These are phyloP conservation scores for Cerceris rybyensis DNA, from an alignment of 2,888 invertebrate species.

Conservation along the genomic window DNA sequence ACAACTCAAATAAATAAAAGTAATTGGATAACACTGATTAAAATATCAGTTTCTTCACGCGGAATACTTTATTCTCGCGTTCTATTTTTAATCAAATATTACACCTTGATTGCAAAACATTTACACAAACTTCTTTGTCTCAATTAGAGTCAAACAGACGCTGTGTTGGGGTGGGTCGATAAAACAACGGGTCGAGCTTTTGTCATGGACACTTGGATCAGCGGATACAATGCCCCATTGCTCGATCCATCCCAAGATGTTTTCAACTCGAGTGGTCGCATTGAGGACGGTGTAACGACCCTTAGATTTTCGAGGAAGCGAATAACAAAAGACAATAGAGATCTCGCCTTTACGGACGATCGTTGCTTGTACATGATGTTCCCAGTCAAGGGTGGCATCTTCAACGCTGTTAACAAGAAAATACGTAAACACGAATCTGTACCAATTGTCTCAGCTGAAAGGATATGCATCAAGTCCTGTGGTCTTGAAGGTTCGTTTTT, in stretches of 20 bases:
- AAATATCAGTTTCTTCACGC: no score
- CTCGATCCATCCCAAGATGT: slow-evolving; percentile 90
- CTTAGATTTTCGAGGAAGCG: slow-evolving; percentile 91
- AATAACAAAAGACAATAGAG: slow-evolving; percentile 88
- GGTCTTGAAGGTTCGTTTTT: slow-evolving; percentile 85
- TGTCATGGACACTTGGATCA: slow-evolving; percentile 94
- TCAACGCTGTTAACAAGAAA: slow-evolving; percentile 92
- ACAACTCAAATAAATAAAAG: no score
- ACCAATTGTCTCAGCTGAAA: slow-evolving; percentile 88
- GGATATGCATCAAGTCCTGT: slow-evolving; percentile 93
- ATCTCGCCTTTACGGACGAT: slow-evolving; percentile 91
- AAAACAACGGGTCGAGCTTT: slow-evolving; percentile 89
- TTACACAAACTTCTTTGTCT: background rate
- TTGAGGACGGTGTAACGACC: slow-evolving; percentile 89
- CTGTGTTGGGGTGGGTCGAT: slow-evolving; percentile 94
- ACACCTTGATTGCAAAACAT: background rate
- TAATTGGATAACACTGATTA: no score
- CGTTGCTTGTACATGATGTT: slow-evolving; percentile 94
- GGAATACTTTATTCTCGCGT: no score
- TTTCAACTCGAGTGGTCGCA: slow-evolving; percentile 86
- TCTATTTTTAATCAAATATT: no score
- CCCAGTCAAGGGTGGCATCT: slow-evolving; percentile 91
- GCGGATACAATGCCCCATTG: slow-evolving; percentile 89
- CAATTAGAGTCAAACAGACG: slow-evolving; percentile 92
- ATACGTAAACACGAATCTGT: slow-evolving; percentile 90